Percentiles rank a stretch among this genome's conserved stretches.
Conservation (phyloP, 2,888 invertebrate species). For the Athalia cordata region DNA sequence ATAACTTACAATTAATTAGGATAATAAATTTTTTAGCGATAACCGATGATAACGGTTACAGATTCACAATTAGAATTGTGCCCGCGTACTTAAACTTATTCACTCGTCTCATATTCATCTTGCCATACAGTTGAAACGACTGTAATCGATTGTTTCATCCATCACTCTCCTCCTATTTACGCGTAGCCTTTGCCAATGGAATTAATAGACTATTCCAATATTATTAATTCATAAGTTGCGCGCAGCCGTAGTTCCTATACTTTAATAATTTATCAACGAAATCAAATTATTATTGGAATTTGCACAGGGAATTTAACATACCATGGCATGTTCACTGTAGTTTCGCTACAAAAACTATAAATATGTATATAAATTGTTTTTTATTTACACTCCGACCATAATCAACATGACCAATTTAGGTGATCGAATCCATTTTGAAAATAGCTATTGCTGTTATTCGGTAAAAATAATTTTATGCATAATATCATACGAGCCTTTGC, state of each 20-base stretch:
- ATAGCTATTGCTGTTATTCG: neutral
- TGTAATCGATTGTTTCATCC: constrained; percentile 15
- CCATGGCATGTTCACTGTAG: neutral
- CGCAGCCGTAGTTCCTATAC: constrained; percentile 26
- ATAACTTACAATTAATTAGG: constrained; percentile 7
- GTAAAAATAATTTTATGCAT: constrained; percentile 8
- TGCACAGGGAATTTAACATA: constrained; percentile 8
- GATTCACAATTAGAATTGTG: constrained; percentile 15
- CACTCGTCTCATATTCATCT: constrained; percentile 21
- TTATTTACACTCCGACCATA: constrained; percentile 17
- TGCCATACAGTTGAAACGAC: constrained; percentile 17
- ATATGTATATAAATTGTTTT: neutral
- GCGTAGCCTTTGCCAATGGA: constrained; percentile 38
- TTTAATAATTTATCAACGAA: neutral
- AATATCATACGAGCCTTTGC: neutral
- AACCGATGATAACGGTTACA: constrained; percentile 10
- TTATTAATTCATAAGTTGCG: constrained; percentile 38
- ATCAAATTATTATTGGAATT: neutral
- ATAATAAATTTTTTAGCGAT: constrained; percentile 10
- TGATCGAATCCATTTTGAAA: neutral
- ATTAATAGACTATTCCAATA: constrained; percentile 25
- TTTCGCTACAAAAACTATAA: neutral
- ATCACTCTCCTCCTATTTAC: constrained; percentile 9
- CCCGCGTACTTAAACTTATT: constrained; percentile 30
- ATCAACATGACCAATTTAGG: constrained; percentile 26